Conservation (phyloP, 92 coral and sea anemone species). For the Porites evermanni region DNA sequence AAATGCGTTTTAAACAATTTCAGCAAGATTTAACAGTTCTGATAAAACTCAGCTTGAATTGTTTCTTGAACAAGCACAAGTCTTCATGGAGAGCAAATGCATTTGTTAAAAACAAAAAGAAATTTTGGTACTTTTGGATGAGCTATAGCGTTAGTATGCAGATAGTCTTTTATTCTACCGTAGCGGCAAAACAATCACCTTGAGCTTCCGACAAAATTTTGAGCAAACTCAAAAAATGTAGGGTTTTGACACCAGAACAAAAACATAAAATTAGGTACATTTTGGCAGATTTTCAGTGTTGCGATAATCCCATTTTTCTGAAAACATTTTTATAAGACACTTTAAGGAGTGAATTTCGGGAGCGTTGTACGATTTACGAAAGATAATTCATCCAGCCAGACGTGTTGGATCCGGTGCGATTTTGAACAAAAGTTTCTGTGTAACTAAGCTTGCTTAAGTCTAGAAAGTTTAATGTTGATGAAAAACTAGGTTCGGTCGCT, state of each 20-base stretch:
- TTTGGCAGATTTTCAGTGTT: slow-evolving; percentile 21
- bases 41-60: background rate
- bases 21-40: slow-evolving; percentile 28
- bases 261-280: slow-evolving; percentile 4
- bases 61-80: background rate
- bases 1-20: slow-evolving; percentile 35
- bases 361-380: slow-evolving; percentile 5
- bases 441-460: slow-evolving; percentile 7
- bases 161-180: slow-evolving; percentile 16
- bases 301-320: slow-evolving; percentile 42
- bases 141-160: background rate
- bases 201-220: slow-evolving; percentile 32
- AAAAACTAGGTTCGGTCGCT: slow-evolving; percentile 16
- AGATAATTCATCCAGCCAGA: background rate
- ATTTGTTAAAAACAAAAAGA: background rate
- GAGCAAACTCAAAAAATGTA: slow-evolving; percentile 5
- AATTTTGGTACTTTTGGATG: background rate
- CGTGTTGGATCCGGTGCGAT: slow-evolving; percentile 13
- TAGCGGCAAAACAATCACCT: slow-evolving; percentile 26
- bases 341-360: slow-evolving; percentile 15
- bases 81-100: background rate
- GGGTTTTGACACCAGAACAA: slow-evolving; percentile 17
- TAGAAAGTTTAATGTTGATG: slow-evolving; percentile 12
- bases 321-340: slow-evolving; percentile 42
- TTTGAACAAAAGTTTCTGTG: slow-evolving; percentile 15